Evolutionary conservation across 2,797 vertebrate species (phyloP).

Genomic region (Rachycentron canadum): DNA sequence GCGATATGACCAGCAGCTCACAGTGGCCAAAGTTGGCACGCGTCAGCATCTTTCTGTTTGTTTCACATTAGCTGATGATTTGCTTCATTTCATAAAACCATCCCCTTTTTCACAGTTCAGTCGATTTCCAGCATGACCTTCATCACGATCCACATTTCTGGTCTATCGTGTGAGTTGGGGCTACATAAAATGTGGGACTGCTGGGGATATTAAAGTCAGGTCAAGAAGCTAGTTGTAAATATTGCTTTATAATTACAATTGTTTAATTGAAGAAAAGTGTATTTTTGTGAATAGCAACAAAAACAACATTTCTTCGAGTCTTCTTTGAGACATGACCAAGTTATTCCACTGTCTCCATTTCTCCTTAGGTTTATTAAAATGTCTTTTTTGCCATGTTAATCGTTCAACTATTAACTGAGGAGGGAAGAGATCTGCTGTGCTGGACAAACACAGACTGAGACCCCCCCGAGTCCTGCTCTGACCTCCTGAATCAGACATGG

Average conservation of each 20-base stretch:
- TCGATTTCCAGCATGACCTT: background rate
- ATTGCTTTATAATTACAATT: too few species aligned
- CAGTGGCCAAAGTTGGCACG: too few species aligned
- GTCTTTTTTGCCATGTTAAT: conserved; percentile 69
- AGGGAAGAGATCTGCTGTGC: conserved; percentile 58
- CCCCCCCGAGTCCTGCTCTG: conserved; percentile 8
- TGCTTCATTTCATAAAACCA: background rate
- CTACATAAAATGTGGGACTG: too few species aligned
- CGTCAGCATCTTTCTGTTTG: too few species aligned
- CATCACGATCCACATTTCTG: too few species aligned
- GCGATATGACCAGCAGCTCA: background rate
- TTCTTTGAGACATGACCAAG: conserved; percentile 1
- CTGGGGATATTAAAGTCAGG: too few species aligned
- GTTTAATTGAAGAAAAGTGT: too few species aligned
- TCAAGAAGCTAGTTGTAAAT: too few species aligned
- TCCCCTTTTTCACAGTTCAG: background rate
- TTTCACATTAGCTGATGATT: background rate
- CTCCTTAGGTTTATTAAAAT: conserved; percentile 50
- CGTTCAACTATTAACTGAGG: conserved; percentile 71
- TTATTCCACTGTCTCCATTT: conserved; percentile 21
- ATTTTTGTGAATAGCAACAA: too few species aligned
- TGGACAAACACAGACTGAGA: conserved; percentile 45
- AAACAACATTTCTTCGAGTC: too few species aligned
- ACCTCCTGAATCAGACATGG: conserved; percentile 83
- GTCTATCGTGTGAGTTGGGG: too few species aligned